Evolutionary conservation across 2,797 vertebrate genomes (phyloP), one percentile per base, ranked within the genome.

Genomic region (Microctenopoma lineatum): DNA sequence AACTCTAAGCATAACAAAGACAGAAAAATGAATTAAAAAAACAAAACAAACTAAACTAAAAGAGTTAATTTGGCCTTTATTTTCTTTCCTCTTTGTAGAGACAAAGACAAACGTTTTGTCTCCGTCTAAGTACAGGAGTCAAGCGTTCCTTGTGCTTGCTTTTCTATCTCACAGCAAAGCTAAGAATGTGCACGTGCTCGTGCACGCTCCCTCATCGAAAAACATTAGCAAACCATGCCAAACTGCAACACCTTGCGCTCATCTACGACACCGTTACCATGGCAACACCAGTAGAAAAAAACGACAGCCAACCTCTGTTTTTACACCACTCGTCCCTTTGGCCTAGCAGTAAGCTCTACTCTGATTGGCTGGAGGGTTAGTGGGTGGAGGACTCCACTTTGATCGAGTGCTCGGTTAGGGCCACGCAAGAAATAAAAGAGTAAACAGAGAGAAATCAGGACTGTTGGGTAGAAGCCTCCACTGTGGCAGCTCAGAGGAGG

Each of bases 121-220:
- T 79, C 65, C 27, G 38, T 94, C 94, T 3, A 18, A 75, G 74
- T 47, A 41, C 92, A 94, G 52, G 62, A 95, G 93, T 90, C 94
- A 94, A 96, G 94, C 95, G 80, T 79, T 71, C 75, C 76, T 96
- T 97, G 96, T 97, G 95, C 96, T 97, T 96, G 95, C 94, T 90
- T 95, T 93, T 81, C 81, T 73, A 16, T 92, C 87, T 92, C 91
- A 92, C 93, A 62, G 91, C 93, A 75, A 73, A 80, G 73, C 75
- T 72, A 53, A 73, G 32, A 78, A 76, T 69, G 75, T 81, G 79
- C 76, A 70, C 70, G 13, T 58, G 53, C 14, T 41, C 44, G 67
- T 70, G 72, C 78, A 48, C 54, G 39, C 66, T 74, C 27, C 61
- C 62, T 70, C 58, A 21, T 42, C 32, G 46, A 7, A 25, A 44